Conservation (phyloP, 1,140 invertebrate genomes). For the Cydia strobilella region DNA sequence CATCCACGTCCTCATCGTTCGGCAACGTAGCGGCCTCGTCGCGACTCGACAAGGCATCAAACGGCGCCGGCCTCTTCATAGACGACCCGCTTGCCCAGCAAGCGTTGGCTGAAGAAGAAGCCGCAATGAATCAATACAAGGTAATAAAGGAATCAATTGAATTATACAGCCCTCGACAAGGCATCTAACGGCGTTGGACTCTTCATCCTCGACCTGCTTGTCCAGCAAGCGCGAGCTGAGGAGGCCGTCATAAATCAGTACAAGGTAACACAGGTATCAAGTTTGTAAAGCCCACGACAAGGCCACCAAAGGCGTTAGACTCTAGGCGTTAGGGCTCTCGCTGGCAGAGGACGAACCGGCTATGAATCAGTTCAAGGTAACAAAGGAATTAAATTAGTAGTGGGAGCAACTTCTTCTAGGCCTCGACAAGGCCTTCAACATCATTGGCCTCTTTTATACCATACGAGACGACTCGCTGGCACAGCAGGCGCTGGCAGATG, state of each 20-base stretch:
- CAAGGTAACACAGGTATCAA: slow-evolving; percentile 84
- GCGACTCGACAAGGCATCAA: slow-evolving; percentile 84
- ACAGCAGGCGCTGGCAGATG: slow-evolving; percentile 43
- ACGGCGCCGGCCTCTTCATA: slow-evolving; percentile 83
- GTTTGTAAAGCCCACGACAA: too few relatives aligned
- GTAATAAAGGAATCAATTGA: slow-evolving; percentile 75
- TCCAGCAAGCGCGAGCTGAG: slow-evolving; percentile 91
- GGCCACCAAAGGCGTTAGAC: too few relatives aligned
- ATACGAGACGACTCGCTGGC: slow-evolving; percentile 90
- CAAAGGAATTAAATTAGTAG: slow-evolving; percentile 78
- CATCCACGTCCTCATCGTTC: slow-evolving; percentile 92
- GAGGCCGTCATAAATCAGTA: slow-evolving; percentile 97
- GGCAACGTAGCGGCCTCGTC: slow-evolving; percentile 88
- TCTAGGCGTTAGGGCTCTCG: too few relatives aligned
- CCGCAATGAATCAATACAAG: slow-evolving; percentile 97
- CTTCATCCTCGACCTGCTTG: slow-evolving; percentile 66
- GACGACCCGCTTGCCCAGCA: slow-evolving; percentile 93
- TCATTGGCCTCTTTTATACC: slow-evolving; percentile 76
- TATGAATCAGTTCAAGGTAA: slow-evolving; percentile 18
- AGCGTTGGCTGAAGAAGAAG: slow-evolving; percentile 96
- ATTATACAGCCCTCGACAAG: background rate
- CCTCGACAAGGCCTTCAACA: slow-evolving; percentile 85
- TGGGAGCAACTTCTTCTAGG: slow-evolving; percentile 41
- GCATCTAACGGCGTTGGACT: background rate
- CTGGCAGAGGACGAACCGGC: background rate